Percentiles rank a stretch among this genome's conserved stretches.
phyloP scores from a whole-genome alignment of 2,797 vertebrate genomes.

The Labroides dimidiatus region DNA sequence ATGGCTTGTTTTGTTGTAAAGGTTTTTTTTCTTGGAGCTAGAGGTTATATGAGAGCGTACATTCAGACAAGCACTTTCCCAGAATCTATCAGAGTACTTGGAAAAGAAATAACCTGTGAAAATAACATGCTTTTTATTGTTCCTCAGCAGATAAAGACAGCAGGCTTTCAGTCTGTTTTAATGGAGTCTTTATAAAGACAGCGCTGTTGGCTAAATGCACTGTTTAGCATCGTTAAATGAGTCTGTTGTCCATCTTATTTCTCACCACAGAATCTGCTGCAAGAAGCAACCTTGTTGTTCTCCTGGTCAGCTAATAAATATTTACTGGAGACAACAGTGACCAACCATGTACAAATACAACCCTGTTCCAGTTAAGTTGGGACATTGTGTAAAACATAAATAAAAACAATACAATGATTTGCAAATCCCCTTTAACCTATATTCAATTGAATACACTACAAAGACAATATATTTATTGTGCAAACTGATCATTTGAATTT shows the following conservation, averaged over 20 bases:
- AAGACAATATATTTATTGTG: no score
- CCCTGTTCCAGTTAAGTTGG: no score
- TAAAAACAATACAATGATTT: no score
- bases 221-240: constrained; percentile 4
- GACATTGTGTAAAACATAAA: no score
- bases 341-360: no score
- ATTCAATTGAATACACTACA: no score
- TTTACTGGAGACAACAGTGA: no score
- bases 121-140: constrained; percentile 1
- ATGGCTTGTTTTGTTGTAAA: neutral
- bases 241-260: constrained; percentile 2
- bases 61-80: neutral
- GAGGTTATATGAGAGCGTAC: neutral
- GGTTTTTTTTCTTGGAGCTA: neutral
- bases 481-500: no score
- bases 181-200: constrained; percentile 1
- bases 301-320: no score
- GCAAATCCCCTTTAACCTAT: no score
- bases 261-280: neutral
- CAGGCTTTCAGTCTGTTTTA: constrained; percentile 1
- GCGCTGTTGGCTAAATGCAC: constrained; percentile 26
- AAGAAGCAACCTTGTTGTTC: no score
- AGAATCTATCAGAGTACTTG: neutral
- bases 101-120: neutral
- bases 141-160: neutral